A percentile compares a stretch with the other conserved stretches of the same genome.
These are phyloP conservation scores for Columba guinea DNA, from an alignment of 2,797 vertebrate genomes.

Conservation along the genomic window DNA sequence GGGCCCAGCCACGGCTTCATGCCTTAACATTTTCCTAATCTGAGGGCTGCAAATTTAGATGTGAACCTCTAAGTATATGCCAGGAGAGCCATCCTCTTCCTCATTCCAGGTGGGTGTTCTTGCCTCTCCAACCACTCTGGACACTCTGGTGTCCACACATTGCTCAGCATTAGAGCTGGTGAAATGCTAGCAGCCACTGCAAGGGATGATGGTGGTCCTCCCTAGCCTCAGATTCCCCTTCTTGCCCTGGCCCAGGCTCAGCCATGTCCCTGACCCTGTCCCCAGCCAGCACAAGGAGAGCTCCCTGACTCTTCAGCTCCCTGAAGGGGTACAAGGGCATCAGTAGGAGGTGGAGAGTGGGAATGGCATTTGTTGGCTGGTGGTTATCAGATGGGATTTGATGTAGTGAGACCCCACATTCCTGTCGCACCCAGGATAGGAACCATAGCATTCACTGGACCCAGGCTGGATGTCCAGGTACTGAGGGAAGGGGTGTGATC, in stretches of 20 bases:
- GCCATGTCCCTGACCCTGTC: neutral
- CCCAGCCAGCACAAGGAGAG: neutral
- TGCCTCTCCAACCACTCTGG: neutral
- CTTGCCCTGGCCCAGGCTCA: neutral
- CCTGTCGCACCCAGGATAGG: neutral
- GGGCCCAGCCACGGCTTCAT: neutral
- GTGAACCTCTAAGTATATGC: neutral
- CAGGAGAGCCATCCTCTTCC: neutral
- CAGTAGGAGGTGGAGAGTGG: neutral
- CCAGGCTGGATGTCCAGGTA: neutral
- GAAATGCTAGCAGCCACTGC: neutral
- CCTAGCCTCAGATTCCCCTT: neutral
- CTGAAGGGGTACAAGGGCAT: neutral
- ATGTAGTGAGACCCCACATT: neutral
- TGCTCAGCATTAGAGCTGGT: neutral
- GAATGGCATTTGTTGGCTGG: neutral
- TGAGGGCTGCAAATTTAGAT: neutral
- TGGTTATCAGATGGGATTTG: neutral
- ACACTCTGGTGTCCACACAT: neutral
- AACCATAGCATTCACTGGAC: neutral
- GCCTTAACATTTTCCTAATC: neutral
- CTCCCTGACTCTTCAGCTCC: neutral
- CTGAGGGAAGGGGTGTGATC: neutral
- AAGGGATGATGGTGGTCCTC: fast-evolving
- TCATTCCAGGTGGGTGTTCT: neutral